phyloP scores from a whole-genome alignment of 2,797 vertebrate species.

The Podarcis lilfordi region DNA sequence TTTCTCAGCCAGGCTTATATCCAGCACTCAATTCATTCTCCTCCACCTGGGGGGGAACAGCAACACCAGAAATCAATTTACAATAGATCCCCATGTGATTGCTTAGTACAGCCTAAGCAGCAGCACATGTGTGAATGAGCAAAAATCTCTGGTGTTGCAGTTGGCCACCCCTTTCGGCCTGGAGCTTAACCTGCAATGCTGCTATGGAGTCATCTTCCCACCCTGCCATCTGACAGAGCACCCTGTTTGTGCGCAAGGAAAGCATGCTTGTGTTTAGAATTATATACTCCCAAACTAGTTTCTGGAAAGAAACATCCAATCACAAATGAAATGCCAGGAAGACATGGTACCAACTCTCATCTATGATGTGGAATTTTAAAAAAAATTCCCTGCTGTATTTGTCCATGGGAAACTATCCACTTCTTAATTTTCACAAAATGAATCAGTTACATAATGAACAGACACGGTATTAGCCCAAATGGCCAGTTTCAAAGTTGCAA shows the following conservation, averaged over 20 bases:
- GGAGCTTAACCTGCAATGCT: slow-evolving; percentile 54
- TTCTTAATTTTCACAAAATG: neutral
- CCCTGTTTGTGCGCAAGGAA: slow-evolving; percentile 43
- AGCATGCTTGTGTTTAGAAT: slow-evolving; percentile 21
- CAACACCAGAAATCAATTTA: slow-evolving; percentile 94
- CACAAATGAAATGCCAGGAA: slow-evolving; percentile 7
- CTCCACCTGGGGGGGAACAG: slow-evolving; percentile 87
- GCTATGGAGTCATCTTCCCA: slow-evolving; percentile 38
- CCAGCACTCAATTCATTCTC: slow-evolving; percentile 84
- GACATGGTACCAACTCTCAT: slow-evolving; percentile 30
- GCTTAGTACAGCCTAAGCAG: slow-evolving; percentile 89
- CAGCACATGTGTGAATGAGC: slow-evolving; percentile 81
- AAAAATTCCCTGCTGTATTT: neutral
- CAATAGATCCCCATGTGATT: slow-evolving; percentile 82
- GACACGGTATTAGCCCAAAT: neutral
- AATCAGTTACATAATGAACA: neutral
- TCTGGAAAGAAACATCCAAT: neutral
- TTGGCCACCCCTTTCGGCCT: slow-evolving; percentile 59
- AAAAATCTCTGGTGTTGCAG: slow-evolving; percentile 83
- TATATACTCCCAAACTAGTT: slow-evolving; percentile 20
- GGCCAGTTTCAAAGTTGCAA: neutral
- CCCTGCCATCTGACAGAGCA: slow-evolving; percentile 54
- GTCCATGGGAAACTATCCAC: neutral
- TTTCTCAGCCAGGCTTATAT: slow-evolving; percentile 97
- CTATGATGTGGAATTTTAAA: neutral